Evolutionary conservation across 2,113 vertebrate genomes (phyloP), one percentile per base, ranked within the genome.

Genomic region (Pomatorhinus ruficollis): DNA sequence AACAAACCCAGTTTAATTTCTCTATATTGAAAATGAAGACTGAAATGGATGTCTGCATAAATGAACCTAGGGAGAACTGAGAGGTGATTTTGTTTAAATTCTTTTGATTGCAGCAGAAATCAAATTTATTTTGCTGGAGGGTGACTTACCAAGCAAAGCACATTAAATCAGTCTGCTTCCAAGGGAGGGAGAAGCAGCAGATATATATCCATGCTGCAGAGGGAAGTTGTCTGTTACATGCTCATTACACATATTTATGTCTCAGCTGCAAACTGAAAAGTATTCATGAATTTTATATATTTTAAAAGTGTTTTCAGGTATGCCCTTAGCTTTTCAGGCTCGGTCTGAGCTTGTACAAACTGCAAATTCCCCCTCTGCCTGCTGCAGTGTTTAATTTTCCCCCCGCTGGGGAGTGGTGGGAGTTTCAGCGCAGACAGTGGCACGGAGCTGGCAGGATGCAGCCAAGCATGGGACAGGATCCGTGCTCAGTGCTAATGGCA

Each of bases 221-320:
- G 89, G 78, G 63, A 92, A 85, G 90, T 65, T 88, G 89, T 89
- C 90, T 95, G 61, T 80, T 96, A 94, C 63, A 63, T 37, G 72
- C 83, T 90, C 92, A 90, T 96, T 96, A 89, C 92, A 94, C 75
- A 27, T 96, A 96, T 95, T 96, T 96, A 88, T 95, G 84, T 85
- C 85, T 90, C 50, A 24, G 66, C 54, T 56, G 47, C 59, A 33
- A 87, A 65, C 71, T 19, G 74, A 88, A 92, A 93, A 90, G 79
- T 52, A 65, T 80, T 96, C 75, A 97, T 94, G 82, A 94, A 96
- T 95, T 95, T 96, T 96, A 79, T 69, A 96, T 96, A 82, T 72
- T 90, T 94, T 91, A 89, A 90, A 95, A 94, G 84, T 80, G 85
- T 96, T 96, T 90, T 93, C 90, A 96, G 85, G 90, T 95, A 94